Percentiles rank a stretch among this genome's conserved stretches.
Evolutionary conservation across 2,888 invertebrate genomes (phyloP).

Genomic region (Heteromurus nitidus): DNA sequence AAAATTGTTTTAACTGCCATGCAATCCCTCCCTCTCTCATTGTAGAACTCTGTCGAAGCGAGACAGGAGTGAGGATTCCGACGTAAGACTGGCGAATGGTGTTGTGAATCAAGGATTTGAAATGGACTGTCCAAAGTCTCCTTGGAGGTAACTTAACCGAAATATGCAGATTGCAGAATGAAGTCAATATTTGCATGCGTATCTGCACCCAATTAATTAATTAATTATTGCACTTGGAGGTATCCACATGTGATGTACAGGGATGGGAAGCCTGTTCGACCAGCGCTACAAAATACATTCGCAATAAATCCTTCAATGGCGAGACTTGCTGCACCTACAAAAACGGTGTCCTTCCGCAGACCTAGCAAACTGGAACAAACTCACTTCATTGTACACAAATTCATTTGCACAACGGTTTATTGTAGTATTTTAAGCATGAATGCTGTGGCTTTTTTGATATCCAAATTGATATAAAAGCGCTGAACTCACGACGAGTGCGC

Average conservation of each 20-base stretch:
- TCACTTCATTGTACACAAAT: conserved; percentile 67
- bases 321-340: conserved; percentile 75
- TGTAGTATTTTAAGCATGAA: too few relatives aligned
- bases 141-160: too few relatives aligned
- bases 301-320: conserved; percentile 75
- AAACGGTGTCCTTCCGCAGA: conserved; percentile 74
- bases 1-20: too few relatives aligned
- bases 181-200: too few relatives aligned
- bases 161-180: too few relatives aligned
- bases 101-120: conserved; percentile 84
- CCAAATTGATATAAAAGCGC: too few relatives aligned
- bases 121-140: conserved; percentile 81
- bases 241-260: conserved; percentile 78
- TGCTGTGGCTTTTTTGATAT: too few relatives aligned
- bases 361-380: conserved; percentile 73
- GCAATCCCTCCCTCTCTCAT: too few relatives aligned
- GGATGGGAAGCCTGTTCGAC: conserved; percentile 67
- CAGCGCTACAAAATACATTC: conserved; percentile 69
- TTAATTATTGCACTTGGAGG: too few relatives aligned
- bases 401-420: too few relatives aligned
- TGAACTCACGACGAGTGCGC: too few relatives aligned
- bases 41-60: conserved; percentile 75
- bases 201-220: too few relatives aligned
- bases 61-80: conserved; percentile 74
- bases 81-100: conserved; percentile 75